Conservation (phyloP, 1,140 invertebrate genomes). For the Drosophila willistoni region DNA sequence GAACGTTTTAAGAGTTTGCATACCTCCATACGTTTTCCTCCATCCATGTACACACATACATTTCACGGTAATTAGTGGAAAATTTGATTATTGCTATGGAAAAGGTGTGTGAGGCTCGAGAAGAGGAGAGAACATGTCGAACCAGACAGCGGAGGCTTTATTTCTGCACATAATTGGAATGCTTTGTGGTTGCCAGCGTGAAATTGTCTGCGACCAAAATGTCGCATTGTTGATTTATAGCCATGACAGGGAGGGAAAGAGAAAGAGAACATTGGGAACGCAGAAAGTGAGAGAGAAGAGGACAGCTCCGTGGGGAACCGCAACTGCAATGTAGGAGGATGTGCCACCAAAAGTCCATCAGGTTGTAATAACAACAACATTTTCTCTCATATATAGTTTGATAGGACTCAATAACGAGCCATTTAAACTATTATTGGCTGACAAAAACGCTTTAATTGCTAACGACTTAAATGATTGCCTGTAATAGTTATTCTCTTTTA, state of each 20-base stretch:
- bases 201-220: slow-evolving; percentile 45
- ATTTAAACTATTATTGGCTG: not conserved
- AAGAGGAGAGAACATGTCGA: not conserved
- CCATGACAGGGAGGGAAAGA: slow-evolving; percentile 5
- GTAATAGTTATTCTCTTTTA: not conserved
- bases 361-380: slow-evolving; percentile 3
- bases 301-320: not conserved
- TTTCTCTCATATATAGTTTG: not conserved
- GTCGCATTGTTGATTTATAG: slow-evolving; percentile 49
- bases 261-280: not conserved
- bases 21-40: not conserved
- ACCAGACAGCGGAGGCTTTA: slow-evolving; percentile 8
- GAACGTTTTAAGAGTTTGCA: not conserved
- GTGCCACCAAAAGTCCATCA: not conserved
- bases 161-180: slow-evolving; percentile 53
- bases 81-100: slow-evolving; percentile 16
- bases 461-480: not conserved
- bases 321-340: not conserved
- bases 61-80: slow-evolving; percentile 16
- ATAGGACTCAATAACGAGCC: not conserved
- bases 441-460: not conserved
- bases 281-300: not conserved
- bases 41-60: not conserved
- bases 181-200: slow-evolving; percentile 46
- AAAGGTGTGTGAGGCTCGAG: not conserved